phyloP scores from a whole-genome alignment of 2,888 invertebrate species.

The Diarsia rubi region DNA sequence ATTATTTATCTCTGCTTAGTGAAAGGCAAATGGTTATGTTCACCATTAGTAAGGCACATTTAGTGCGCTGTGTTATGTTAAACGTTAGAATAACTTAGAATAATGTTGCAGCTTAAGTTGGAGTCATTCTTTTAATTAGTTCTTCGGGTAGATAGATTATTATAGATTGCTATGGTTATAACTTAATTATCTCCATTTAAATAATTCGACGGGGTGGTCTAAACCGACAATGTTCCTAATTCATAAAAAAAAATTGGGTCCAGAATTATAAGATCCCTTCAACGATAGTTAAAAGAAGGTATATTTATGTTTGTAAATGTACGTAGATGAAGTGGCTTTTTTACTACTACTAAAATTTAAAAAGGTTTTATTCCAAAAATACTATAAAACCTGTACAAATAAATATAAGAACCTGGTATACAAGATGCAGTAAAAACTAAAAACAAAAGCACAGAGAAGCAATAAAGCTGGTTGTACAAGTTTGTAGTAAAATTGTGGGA shows the following conservation, averaged over 20 bases:
- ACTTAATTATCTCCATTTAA: constrained; percentile 13
- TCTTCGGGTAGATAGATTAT: neutral
- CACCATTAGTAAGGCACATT: constrained; percentile 64
- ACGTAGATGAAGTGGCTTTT: neutral
- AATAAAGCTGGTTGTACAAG: constrained; percentile 49
- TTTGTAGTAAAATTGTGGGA: constrained; percentile 42
- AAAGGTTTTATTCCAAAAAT: neutral
- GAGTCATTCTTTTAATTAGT: constrained; percentile 54
- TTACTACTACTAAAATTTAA: neutral
- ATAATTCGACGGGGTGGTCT: neutral
- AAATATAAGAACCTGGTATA: constrained; percentile 12
- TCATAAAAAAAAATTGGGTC: neutral
- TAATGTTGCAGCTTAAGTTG: constrained; percentile 42
- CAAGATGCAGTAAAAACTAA: constrained; percentile 34
- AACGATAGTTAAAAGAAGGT: neutral
- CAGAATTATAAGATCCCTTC: neutral
- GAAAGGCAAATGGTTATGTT: constrained; percentile 69
- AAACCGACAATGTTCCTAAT: neutral
- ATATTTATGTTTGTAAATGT: neutral
- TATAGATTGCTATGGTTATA: constrained; percentile 6
- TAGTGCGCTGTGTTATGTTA: constrained; percentile 62
- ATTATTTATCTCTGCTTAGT: constrained; percentile 66
- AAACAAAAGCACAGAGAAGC: constrained; percentile 40
- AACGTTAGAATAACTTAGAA: constrained; percentile 62
- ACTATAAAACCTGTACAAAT: constrained; percentile 9